Evolutionary conservation across 2,113 vertebrate genomes (phyloP).

Genomic region (Amia ocellicauda): DNA sequence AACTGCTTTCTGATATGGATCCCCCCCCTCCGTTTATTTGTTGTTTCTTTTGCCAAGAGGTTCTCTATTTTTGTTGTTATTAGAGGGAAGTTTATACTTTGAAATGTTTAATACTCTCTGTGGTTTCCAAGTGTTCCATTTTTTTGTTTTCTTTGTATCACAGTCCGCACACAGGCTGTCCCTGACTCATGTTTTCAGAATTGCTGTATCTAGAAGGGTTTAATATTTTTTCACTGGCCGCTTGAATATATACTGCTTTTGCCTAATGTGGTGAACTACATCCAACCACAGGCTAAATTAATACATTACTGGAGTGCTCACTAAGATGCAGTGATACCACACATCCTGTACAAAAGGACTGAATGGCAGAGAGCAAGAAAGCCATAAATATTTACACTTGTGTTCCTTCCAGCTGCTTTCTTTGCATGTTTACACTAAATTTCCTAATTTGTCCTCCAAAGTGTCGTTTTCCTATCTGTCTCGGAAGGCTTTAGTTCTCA

Average conservation of each 20-base stretch:
- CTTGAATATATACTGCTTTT: not conserved
- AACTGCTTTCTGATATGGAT: conserved; percentile 61
- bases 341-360: conserved; percentile 9
- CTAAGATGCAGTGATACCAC: not conserved
- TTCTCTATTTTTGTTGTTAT: conserved; percentile 40
- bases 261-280: not conserved
- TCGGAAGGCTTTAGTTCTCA: conserved; percentile 42
- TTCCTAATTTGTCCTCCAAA: conserved; percentile 61
- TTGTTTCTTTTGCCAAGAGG: conserved; percentile 58
- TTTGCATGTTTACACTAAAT: conserved; percentile 53
- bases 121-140: conserved; percentile 4
- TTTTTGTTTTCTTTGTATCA: too few species aligned
- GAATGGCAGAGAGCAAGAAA: not conserved
- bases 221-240: not conserved
- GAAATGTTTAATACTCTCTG: conserved; percentile 4
- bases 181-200: not conserved
- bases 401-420: conserved; percentile 43
- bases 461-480: conserved; percentile 57
- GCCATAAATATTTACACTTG: conserved; percentile 46
- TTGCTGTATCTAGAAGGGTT: not conserved
- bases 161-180: not conserved
- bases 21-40: conserved; percentile 61
- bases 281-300: not conserved
- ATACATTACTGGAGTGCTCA: not conserved
- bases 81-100: conserved; percentile 18